Percentiles rank a stretch among this genome's conserved stretches.
These are phyloP conservation scores for Mesorhabditis sp. DNA, from an alignment of 2,888 invertebrate genomes.

Conservation along the genomic window DNA sequence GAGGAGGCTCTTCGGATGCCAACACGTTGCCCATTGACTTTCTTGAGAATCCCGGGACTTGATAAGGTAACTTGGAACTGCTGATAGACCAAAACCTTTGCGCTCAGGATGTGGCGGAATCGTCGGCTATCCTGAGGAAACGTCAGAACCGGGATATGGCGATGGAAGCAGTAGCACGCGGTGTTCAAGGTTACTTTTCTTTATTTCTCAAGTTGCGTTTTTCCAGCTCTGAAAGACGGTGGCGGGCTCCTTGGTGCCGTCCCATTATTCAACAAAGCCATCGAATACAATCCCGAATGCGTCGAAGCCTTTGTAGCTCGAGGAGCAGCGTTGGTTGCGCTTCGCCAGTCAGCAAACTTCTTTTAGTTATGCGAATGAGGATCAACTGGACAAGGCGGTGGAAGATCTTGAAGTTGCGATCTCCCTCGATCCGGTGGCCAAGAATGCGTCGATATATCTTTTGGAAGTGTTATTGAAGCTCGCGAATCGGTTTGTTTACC, in stretches of 20 bases:
- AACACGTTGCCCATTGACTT: background rate
- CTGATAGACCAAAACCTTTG: background rate
- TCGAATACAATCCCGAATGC: background rate
- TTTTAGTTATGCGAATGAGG: conserved; percentile 1
- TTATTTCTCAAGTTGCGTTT: background rate
- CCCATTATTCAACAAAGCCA: background rate
- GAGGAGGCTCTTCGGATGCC: conserved; percentile 4
- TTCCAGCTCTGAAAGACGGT: conserved; percentile 1
- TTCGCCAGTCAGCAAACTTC: background rate
- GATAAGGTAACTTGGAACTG: background rate
- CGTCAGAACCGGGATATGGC: background rate
- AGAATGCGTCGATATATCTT: background rate
- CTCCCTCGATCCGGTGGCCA: background rate
- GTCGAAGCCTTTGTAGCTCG: background rate
- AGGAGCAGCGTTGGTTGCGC: background rate
- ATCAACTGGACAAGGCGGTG: background rate
- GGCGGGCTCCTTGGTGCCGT: background rate
- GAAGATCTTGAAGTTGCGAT: background rate
- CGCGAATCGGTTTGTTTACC: background rate
- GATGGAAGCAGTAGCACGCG: background rate
- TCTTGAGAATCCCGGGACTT: background rate
- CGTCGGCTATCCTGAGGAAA: background rate
- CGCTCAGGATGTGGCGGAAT: background rate
- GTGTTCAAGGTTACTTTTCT: background rate
- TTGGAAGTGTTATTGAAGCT: background rate